These are phyloP conservation scores for Malthinus flaveolus DNA, from an alignment of 2,888 invertebrate genomes.

Conservation along the genomic window DNA sequence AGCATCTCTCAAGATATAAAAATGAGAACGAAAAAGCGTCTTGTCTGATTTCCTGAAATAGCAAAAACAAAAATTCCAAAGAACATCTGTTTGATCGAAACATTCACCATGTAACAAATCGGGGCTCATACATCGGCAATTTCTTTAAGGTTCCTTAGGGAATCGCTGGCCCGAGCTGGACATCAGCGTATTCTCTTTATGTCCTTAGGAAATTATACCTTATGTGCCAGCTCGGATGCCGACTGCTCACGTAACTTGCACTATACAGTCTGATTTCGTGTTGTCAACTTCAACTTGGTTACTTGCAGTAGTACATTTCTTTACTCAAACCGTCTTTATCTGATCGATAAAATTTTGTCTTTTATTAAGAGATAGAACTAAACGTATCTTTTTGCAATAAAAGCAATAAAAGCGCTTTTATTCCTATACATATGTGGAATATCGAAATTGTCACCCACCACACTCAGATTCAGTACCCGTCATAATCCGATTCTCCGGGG, in stretches of 20 bases:
- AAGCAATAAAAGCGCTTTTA: background rate
- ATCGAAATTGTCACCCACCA: slow-evolving; percentile 11
- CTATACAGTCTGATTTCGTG: slow-evolving; percentile 43
- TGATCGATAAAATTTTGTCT: background rate
- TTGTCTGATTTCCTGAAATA: slow-evolving; percentile 6
- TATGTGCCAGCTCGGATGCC: slow-evolving; percentile 47
- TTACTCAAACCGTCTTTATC: background rate
- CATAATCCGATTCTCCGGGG: slow-evolving; percentile 55
- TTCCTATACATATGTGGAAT: background rate
- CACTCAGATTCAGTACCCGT: slow-evolving; percentile 40
- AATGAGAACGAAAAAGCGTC: slow-evolving; percentile 2
- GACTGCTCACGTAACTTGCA: slow-evolving; percentile 43
- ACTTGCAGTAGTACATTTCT: slow-evolving; percentile 17
- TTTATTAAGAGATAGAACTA: no score
- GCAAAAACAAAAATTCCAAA: slow-evolving; percentile 30
- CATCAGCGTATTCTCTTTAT: slow-evolving; percentile 56
- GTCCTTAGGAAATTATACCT: slow-evolving; percentile 55
- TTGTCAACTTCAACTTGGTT: slow-evolving; percentile 29
- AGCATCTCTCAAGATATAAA: background rate
- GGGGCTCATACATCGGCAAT: slow-evolving; percentile 56
- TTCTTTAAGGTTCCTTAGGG: slow-evolving; percentile 53
- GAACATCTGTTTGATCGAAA: slow-evolving; percentile 44
- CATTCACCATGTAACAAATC: slow-evolving; percentile 51
- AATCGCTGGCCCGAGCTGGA: slow-evolving; percentile 44
- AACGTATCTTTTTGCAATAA: background rate